phyloP scores from a whole-genome alignment of 2,888 invertebrate genomes.

The Nesidiocoris tenuis region DNA sequence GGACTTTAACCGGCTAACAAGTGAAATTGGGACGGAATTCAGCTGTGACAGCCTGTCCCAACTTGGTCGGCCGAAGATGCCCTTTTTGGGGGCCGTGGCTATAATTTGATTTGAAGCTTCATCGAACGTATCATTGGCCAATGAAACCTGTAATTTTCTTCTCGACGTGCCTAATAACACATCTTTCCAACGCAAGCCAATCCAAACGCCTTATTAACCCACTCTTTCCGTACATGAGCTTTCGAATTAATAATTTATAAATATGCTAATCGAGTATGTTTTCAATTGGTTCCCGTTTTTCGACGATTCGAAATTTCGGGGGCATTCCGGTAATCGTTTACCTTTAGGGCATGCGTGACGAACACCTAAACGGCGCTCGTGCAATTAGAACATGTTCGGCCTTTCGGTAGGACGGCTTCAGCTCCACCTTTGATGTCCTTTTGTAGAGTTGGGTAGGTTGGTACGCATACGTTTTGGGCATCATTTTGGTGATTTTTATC shows the following conservation, averaged over 20 bases:
- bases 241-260: neutral
- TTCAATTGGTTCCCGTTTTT: neutral
- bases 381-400: no score
- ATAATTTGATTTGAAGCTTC: neutral
- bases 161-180: neutral
- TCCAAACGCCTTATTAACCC: neutral
- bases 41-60: neutral
- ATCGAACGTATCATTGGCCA: neutral
- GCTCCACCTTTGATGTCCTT: no score
- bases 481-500: no score
- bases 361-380: no score
- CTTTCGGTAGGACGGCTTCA: no score
- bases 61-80: neutral
- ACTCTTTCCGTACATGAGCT: neutral
- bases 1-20: neutral
- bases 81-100: neutral
- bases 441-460: no score
- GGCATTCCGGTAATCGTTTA: neutral
- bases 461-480: no score
- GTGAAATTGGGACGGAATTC: neutral
- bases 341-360: neutral
- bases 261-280: neutral
- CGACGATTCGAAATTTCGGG: neutral
- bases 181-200: neutral
- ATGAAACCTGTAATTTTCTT: neutral